phyloP scores from a whole-genome alignment of 30 jellyfish, hydroid and myxozoan species.

The Aurelia coerulea region DNA sequence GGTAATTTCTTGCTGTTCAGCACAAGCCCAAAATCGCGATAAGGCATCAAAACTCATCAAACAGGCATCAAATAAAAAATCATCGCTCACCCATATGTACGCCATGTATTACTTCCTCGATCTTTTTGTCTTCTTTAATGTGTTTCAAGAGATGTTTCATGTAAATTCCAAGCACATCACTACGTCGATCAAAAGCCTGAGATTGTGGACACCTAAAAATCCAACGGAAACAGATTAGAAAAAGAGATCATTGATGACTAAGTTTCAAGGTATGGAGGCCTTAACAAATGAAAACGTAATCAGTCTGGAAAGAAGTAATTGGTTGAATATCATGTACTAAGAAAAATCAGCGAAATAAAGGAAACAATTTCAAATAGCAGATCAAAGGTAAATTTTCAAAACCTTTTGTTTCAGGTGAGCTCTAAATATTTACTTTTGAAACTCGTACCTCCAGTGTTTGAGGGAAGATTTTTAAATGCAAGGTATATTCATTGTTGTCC shows the following conservation, averaged over 20 bases:
- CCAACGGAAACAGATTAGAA: neutral
- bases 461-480: neutral
- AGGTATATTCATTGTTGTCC: no score
- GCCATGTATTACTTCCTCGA: conserved; percentile 60
- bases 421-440: neutral
- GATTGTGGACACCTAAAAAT: conserved; percentile 93
- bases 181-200: conserved; percentile 83
- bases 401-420: no score
- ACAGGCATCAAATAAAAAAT: neutral
- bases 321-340: no score
- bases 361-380: neutral
- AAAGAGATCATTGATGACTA: neutral
- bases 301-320: no score
- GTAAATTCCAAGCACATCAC: conserved; percentile 87
- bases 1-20: no score
- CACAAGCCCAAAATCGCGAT: no score
- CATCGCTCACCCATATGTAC: conserved; percentile 77
- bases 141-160: conserved; percentile 83
- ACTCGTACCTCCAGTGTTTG: neutral
- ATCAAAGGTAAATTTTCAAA: neutral
- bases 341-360: neutral
- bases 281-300: neutral
- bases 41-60: neutral
- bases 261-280: neutral
- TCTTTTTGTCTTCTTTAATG: conserved; percentile 58